Conservation (phyloP, 2,113 vertebrate genomes). For the Ictalurus punctatus region DNA sequence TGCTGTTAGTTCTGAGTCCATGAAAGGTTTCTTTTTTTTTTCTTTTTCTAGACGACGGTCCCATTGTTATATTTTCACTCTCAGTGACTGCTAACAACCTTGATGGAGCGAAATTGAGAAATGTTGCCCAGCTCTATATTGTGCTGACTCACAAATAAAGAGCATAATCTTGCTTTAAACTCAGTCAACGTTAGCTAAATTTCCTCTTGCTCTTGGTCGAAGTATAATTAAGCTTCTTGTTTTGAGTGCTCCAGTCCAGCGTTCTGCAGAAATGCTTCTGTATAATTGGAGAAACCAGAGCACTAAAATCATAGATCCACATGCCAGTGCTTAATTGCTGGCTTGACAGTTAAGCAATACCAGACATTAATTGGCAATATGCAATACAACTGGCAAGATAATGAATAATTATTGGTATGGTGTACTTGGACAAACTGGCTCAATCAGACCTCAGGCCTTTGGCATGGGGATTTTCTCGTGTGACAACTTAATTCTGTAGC, state of each 20-base stretch:
- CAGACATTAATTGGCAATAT: constrained; percentile 37
- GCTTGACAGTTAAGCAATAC: constrained; percentile 33
- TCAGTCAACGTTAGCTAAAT: background rate
- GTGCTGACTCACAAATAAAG: background rate
- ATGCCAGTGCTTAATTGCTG: constrained; percentile 27
- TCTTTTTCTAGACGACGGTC: background rate
- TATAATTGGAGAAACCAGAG: constrained; percentile 8
- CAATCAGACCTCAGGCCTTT: constrained; percentile 20
- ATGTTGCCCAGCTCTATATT: background rate
- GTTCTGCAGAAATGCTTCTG: background rate
- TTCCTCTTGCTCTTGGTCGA: background rate
- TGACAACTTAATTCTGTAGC: constrained; percentile 27
- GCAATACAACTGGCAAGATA: constrained; percentile 26
- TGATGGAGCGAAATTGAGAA: background rate
- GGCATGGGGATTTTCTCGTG: constrained; percentile 17
- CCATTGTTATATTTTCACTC: background rate
- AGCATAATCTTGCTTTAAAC: background rate
- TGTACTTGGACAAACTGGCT: constrained; percentile 31
- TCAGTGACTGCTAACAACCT: background rate
- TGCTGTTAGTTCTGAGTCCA: background rate
- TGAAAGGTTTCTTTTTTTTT: background rate
- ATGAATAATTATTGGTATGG: constrained; percentile 44
- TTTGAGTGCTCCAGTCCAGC: background rate
- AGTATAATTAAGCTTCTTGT: background rate
- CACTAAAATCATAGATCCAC: constrained; percentile 6